Evolutionary conservation across 2,888 invertebrate species (phyloP), one percentile per base, ranked within the genome.

Genomic region (Agrotis clavis): DNA sequence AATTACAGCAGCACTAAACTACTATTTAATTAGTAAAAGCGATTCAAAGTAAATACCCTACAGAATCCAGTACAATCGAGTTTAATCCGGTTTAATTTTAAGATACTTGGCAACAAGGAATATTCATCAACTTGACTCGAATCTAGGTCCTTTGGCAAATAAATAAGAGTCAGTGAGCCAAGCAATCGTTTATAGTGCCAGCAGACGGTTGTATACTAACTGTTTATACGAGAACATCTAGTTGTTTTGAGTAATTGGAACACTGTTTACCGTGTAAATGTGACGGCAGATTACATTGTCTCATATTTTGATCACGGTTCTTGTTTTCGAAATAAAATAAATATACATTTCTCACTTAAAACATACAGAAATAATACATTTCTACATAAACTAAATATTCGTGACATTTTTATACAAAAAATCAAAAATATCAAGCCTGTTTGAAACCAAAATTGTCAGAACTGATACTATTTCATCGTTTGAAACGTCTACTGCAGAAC

Each of bases 71-170:
- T 50, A 47, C 54, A 65, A 74, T 74, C 66, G 50, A 57, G 75
- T 75, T 67, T 41, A 69, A 74, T 77, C 70, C 70, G 62, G 80
- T 84, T 84, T 75, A 72, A 80, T 78, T 66, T 84, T 60, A 67
- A 74, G 63, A 74, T 67, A 64, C 67, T 81, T 81, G 78, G 74
- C 70, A 78, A 71, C 72, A 64, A 71, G 69, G 72, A 77, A 69
- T 77, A 65, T 82, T 73, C 74, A 79, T 77, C 77, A 71, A 74
- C 56, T 74, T 47, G 65, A 59, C 60, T 77, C 59, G 65, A 80
- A 82, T 80, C 74, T 81, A 64, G 70, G 69, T 68, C 67, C 41
- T 72, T 57, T 82, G 75, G 75, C 78, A 76, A 69, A 84, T 84
- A 82, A 82, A 72, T 82, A 67, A 73, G 67, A 64, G 45, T 54